Evolutionary conservation across 2,113 vertebrate species (phyloP).

Genomic region (Jacana jacana): DNA sequence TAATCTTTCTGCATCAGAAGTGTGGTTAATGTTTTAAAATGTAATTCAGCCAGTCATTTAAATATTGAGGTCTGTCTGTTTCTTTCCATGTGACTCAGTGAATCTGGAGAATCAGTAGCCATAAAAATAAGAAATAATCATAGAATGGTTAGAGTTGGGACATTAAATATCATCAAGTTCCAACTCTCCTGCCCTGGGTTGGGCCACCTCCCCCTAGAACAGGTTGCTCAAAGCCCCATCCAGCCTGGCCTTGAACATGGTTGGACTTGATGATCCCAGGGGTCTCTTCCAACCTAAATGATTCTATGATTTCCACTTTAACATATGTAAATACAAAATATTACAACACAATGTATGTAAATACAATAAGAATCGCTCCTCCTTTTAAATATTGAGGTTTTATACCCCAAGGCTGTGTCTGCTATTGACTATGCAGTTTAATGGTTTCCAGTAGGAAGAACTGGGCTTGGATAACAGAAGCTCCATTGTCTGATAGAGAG

Average conservation of each 20-base stretch:
- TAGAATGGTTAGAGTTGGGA: too few species aligned
- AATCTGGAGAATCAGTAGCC: background rate
- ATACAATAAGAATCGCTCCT: background rate
- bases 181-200: too few species aligned
- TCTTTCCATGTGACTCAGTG: background rate
- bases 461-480: background rate
- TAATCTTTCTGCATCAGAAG: background rate
- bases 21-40: background rate
- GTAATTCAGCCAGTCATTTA: background rate
- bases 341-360: too few species aligned
- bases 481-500: background rate
- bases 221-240: too few species aligned
- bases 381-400: background rate
- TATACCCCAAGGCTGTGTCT: background rate
- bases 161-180: too few species aligned
- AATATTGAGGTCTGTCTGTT: background rate
- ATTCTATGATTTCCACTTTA: too few species aligned
- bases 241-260: too few species aligned
- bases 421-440: background rate
- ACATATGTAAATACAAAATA: fast-evolving
- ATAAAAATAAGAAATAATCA: background rate
- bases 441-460: background rate
- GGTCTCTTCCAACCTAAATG: too few species aligned
- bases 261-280: too few species aligned
- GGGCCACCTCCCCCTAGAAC: too few species aligned